Evolutionary conservation across 2,113 vertebrate genomes (phyloP), one percentile per base, ranked within the genome.

Genomic region (Ovibos moschatus): DNA sequence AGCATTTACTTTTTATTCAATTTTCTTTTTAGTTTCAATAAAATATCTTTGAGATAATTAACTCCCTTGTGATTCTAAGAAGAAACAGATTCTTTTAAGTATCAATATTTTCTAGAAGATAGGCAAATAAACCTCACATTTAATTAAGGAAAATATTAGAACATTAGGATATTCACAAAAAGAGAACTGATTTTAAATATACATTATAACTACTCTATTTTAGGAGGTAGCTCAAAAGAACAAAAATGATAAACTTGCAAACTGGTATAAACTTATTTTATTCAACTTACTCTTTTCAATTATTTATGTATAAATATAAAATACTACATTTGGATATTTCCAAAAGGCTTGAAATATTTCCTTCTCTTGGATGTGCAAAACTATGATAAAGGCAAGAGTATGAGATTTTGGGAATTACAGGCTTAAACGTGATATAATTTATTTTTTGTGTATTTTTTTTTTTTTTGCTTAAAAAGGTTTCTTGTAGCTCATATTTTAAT

Each of bases 301-400:
- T 58, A 94, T 85, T 76, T 92, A 82, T 50, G 6, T 36, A 12
- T 55, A 64, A 92, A 93, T 43, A 90, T 81, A 94, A 97, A 82
- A 55, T 23, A 97, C 1, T n/a, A 87, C 12, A 88, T 25, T 64
- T 95, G 53, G n/a, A 17, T 90, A 95, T 96, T 97, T 95, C 43
- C 45, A 60, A 91, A 91, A 88, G 36, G 14, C 1, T 19, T 43
- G 7, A 84, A 84, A 89, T 81, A 81, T 50, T 94, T 92, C 16
- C 12, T 76, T 67, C 5, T 94, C 4, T 92, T 74, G 17, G 17
- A 76, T 67, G 8, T 64, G 4, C 12, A 94, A 87, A 97, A 89
- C 4, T 83, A n/a, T 51, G 50, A 92, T 62, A 51, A 67, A 51
- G 11, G 11, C 9, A 90, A 96, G 40, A 87, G 13, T 40, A 50